Conservation (phyloP, 2,797 vertebrate species). For the Masticophis lateralis region DNA sequence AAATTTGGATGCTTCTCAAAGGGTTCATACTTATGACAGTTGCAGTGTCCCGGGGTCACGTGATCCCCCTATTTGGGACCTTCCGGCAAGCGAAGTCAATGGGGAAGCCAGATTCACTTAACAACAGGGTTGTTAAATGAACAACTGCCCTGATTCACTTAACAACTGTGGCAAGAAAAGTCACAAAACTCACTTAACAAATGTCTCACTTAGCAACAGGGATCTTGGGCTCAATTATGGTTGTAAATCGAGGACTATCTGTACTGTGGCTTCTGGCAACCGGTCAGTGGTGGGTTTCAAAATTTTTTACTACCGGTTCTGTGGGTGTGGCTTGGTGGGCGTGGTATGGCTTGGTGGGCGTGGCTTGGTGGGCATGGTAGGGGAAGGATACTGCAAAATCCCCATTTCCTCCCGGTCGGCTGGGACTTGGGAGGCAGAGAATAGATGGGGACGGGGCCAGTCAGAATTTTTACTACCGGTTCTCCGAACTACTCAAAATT, state of each 20-base stretch:
- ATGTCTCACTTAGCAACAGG: neutral
- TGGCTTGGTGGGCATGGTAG: too few species aligned
- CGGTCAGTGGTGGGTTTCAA: too few species aligned
- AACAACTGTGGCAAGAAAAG: neutral
- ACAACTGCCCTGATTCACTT: neutral
- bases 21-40: neutral
- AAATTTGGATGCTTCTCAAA: neutral
- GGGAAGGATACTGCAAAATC: too few species aligned
- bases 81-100: neutral
- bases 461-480: too few species aligned
- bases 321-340: too few species aligned
- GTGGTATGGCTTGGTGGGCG: too few species aligned
- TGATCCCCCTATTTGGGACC: neutral
- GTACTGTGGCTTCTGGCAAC: neutral
- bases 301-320: too few species aligned
- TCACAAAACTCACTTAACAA: neutral
- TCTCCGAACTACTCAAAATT: too few species aligned
- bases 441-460: too few species aligned
- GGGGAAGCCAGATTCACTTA: neutral
- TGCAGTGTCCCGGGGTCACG: neutral
- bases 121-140: fast-evolving
- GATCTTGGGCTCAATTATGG: neutral
- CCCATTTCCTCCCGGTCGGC: too few species aligned
- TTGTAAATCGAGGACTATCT: neutral
- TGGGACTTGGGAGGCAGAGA: too few species aligned